Conservation (phyloP, 64 coral and sea anemone genomes). For the Astreopora myriophthalma region DNA sequence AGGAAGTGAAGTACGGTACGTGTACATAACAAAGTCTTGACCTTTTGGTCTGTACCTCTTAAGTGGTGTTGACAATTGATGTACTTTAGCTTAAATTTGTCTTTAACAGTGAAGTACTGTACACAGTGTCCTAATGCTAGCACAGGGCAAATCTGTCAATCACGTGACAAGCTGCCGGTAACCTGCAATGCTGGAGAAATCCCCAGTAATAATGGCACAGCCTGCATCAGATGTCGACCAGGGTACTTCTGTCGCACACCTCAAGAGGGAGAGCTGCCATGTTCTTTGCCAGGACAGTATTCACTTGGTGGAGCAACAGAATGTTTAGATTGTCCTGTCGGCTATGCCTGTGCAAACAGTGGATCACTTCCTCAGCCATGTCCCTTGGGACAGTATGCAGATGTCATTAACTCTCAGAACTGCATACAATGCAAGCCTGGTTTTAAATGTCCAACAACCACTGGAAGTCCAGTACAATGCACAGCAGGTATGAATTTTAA, state of each 20-base stretch:
- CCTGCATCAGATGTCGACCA: slow-evolving; percentile 66
- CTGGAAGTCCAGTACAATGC: slow-evolving; percentile 49
- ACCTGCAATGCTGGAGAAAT: slow-evolving; percentile 72
- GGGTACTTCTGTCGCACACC: slow-evolving; percentile 87
- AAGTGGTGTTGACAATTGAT: neutral
- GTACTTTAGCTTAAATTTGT: no score
- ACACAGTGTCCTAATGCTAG: slow-evolving; percentile 92
- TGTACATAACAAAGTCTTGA: no score
- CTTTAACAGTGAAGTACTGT: slow-evolving; percentile 72
- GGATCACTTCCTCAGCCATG: slow-evolving; percentile 54
- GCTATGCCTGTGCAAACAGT: slow-evolving; percentile 65
- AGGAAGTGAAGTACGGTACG: neutral
- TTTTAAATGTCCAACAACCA: slow-evolving; percentile 69
- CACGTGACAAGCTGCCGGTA: slow-evolving; percentile 65
- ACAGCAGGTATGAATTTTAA: slow-evolving; percentile 64
- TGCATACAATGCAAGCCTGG: slow-evolving; percentile 73
- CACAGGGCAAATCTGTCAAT: slow-evolving; percentile 85
- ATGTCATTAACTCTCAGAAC: slow-evolving; percentile 13
- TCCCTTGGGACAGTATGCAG: slow-evolving; percentile 66
- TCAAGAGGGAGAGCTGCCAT: slow-evolving; percentile 58
- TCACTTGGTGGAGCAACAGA: slow-evolving; percentile 73
- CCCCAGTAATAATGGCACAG: slow-evolving; percentile 80
- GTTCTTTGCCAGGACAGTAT: slow-evolving; percentile 68
- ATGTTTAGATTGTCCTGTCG: slow-evolving; percentile 76
- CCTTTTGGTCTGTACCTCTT: no score